A percentile compares a stretch with the other conserved stretches of the same genome.
Evolutionary conservation across 2,888 invertebrate genomes (phyloP).

Genomic region (Drosophila maculinotata): DNA sequence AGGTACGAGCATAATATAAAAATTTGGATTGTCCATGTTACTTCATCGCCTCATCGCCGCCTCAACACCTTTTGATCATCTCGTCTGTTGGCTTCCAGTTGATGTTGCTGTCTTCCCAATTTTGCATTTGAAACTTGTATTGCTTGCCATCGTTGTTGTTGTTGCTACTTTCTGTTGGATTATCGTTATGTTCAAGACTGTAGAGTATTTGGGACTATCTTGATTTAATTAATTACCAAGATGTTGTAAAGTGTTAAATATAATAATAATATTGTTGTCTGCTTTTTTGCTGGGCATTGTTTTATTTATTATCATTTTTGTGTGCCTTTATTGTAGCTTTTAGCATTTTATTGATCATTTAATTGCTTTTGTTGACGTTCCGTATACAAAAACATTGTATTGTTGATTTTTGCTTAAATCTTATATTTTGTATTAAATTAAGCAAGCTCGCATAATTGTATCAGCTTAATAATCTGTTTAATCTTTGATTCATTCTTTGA

Average conservation of each 20-base stretch:
- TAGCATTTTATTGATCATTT: conserved; percentile 49
- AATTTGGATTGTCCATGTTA: conserved; percentile 67
- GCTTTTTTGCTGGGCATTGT: conserved; percentile 29
- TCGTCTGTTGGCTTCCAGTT: conserved; percentile 8
- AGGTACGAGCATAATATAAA: conserved; percentile 15
- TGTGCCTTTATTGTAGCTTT: conserved; percentile 15
- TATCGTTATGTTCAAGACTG: conserved; percentile 16
- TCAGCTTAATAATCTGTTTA: conserved; percentile 17
- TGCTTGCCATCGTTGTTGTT: conserved; percentile 13
- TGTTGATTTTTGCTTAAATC: conserved; percentile 2
- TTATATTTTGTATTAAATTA: conserved; percentile 7
- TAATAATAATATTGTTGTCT: conserved; percentile 43
- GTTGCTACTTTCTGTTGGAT: conserved; percentile 14
- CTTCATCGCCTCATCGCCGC: conserved; percentile 64
- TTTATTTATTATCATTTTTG: conserved; percentile 11
- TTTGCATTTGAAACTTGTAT: conserved; percentile 65
- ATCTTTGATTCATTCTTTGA: conserved; percentile 7
- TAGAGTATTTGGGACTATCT: conserved; percentile 26
- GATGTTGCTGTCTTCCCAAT: conserved; percentile 44
- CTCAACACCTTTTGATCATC: conserved; percentile 68
- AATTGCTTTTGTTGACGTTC: conserved; percentile 44
- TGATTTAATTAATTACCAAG: conserved; percentile 70
- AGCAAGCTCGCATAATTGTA: conserved; percentile 10
- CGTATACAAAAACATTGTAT: conserved; percentile 4
- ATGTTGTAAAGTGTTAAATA: conserved; percentile 70